Evolutionary conservation across 2,113 vertebrate species (phyloP).

Genomic region (Oreochromis tanganicae): DNA sequence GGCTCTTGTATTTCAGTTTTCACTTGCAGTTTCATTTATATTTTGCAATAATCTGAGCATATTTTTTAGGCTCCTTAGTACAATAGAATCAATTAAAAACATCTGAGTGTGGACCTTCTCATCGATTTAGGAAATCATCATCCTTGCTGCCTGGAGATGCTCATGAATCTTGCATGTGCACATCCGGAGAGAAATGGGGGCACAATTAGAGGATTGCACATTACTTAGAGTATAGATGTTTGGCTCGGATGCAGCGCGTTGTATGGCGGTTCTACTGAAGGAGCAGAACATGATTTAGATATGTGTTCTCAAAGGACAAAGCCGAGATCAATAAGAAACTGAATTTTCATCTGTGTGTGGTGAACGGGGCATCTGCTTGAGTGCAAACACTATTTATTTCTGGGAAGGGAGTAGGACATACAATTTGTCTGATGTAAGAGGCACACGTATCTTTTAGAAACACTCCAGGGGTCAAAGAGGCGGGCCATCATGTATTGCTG

Average conservation of each 20-base stretch:
- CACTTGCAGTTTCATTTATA: neutral
- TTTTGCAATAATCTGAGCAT: neutral
- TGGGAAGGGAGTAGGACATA: neutral
- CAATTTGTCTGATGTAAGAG: conserved; percentile 5
- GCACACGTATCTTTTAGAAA: neutral
- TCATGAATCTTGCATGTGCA: conserved; percentile 46
- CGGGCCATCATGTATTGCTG: conserved; percentile 36
- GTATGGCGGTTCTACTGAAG: neutral
- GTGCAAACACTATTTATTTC: conserved; percentile 14
- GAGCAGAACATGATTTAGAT: neutral
- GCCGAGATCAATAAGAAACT: conserved; percentile 8
- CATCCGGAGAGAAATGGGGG: neutral
- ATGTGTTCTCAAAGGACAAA: neutral
- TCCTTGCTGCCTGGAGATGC: conserved; percentile 8
- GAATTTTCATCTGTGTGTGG: neutral
- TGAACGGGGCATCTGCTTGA: neutral
- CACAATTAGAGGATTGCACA: neutral
- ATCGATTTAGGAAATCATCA: conserved; percentile 37
- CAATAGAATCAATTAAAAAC: conserved; percentile 23
- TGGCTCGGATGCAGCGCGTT: neutral
- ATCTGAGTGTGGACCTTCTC: conserved; percentile 7
- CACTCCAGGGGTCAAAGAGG: conserved; percentile 9
- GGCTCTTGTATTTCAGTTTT: neutral
- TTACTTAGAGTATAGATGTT: neutral
- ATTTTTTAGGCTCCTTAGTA: neutral